phyloP scores from a whole-genome alignment of 2,113 vertebrate species.

The Tyrannus savana region DNA sequence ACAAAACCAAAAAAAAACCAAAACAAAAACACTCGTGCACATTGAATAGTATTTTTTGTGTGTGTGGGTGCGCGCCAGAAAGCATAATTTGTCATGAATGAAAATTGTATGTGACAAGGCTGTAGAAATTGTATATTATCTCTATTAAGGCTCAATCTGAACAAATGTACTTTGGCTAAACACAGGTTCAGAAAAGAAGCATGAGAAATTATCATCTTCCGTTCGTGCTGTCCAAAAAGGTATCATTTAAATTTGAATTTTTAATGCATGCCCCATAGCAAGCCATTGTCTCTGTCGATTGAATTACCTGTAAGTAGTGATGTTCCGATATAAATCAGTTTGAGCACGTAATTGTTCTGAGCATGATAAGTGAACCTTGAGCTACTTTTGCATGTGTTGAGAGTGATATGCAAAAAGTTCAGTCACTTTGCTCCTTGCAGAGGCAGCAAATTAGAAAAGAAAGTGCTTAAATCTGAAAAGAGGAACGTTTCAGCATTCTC shows the following conservation, averaged over 20 bases:
- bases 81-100: constrained; percentile 82
- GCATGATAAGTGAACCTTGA: background rate
- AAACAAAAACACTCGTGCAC: constrained; percentile 79
- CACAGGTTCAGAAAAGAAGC: constrained; percentile 96
- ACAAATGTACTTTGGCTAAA: constrained; percentile 88
- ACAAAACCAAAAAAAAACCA: background rate
- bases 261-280: constrained; percentile 81
- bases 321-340: constrained; percentile 73
- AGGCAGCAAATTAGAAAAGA: background rate
- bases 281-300: constrained; percentile 66
- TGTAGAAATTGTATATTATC: constrained; percentile 85
- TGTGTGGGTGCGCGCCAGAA: constrained; percentile 78
- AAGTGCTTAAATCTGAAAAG: background rate
- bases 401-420: background rate
- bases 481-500: background rate
- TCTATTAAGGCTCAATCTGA: constrained; percentile 85
- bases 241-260: constrained; percentile 87
- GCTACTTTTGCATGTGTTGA: constrained; percentile 25
- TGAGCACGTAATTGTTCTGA: background rate
- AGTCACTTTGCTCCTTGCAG: background rate
- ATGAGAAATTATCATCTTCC: constrained; percentile 97
- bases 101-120: constrained; percentile 82
- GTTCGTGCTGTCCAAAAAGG: constrained; percentile 98
- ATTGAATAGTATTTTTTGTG: constrained; percentile 78
- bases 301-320: constrained; percentile 67